Evolutionary conservation across 1,140 invertebrate species (phyloP).

Genomic region (Hyles euphorbiae): DNA sequence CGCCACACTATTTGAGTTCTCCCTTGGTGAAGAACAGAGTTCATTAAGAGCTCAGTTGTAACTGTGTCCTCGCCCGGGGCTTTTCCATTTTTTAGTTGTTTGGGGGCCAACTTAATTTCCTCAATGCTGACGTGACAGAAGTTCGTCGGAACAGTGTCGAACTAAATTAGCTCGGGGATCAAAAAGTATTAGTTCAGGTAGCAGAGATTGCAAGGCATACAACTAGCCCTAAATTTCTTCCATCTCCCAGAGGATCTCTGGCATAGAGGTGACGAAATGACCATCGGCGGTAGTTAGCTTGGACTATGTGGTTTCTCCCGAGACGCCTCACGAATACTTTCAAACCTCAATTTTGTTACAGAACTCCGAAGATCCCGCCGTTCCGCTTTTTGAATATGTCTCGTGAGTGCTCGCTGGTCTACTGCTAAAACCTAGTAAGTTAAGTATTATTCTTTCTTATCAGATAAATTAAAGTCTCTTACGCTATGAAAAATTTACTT

Average conservation of each 20-base stretch:
- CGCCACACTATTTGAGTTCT: constrained; percentile 4
- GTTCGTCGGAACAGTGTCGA: constrained; percentile 13
- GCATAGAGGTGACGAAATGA: background rate
- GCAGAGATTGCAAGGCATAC: background rate
- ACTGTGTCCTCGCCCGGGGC: background rate
- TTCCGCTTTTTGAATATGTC: too few species aligned
- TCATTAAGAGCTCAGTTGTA: background rate
- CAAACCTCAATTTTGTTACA: constrained; percentile 4
- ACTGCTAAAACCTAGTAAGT: background rate
- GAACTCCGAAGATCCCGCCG: background rate
- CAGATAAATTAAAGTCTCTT: too few species aligned
- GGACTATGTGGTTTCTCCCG: constrained; percentile 4
- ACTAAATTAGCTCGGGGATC: constrained; percentile 7
- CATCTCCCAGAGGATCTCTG: background rate
- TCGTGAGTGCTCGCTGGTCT: too few species aligned
- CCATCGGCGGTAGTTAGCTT: background rate
- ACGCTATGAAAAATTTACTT: too few species aligned
- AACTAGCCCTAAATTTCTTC: constrained; percentile 1
- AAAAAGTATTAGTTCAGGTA: background rate
- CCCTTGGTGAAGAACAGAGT: background rate
- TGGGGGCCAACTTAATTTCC: background rate
- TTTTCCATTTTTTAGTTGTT: background rate
- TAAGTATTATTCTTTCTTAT: background rate
- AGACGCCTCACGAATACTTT: constrained; percentile 7
- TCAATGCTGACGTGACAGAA: background rate